Evolutionary conservation across 1,140 invertebrate species (phyloP).

Genomic region (Cotesia typhae): DNA sequence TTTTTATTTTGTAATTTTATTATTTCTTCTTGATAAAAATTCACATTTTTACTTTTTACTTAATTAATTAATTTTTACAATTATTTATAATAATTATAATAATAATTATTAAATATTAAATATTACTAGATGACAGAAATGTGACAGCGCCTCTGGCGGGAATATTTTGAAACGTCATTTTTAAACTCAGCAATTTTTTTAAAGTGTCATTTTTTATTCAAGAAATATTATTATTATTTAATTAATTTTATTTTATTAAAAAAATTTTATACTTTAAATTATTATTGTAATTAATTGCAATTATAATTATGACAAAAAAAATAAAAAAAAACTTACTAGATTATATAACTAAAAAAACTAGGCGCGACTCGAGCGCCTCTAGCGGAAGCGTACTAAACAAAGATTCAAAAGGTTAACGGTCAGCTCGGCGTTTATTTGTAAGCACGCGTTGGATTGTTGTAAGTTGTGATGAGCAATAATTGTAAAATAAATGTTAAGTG

Average conservation of each 20-base stretch:
- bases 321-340: no score
- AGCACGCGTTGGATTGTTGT: conserved; percentile 25
- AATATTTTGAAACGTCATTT: no score
- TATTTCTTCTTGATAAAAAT: background rate
- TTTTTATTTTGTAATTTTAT: background rate
- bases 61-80: background rate
- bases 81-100: no score
- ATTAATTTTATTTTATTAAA: background rate
- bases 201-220: no score
- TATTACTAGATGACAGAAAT: no score
- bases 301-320: no score
- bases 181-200: no score
- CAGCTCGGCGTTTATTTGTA: conserved; percentile 19
- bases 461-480: background rate
- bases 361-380: conserved; percentile 20
- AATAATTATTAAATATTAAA: no score
- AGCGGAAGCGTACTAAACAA: conserved; percentile 35
- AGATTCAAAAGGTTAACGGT: conserved; percentile 53
- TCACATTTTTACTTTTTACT: background rate
- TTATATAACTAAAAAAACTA: background rate
- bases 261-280: background rate
- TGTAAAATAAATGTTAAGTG: background rate
- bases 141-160: no score
- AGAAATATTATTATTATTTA: background rate
- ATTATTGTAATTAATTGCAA: background rate